phyloP scores from a whole-genome alignment of 2,888 invertebrate species.

The Empis stercorea region DNA sequence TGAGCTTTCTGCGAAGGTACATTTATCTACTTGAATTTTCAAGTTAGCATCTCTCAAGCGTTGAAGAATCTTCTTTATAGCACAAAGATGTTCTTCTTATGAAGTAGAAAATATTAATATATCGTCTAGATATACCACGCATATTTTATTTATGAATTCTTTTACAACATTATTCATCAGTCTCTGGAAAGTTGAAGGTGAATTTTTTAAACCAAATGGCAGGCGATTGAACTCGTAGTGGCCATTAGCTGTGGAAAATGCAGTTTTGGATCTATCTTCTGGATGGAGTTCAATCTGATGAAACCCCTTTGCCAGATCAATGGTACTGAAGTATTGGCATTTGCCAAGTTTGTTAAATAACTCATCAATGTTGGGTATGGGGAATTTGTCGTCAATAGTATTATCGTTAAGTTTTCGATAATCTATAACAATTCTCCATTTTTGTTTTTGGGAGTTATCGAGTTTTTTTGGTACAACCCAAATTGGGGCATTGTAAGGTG shows the following conservation, averaged over 20 bases:
- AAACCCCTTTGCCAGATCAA: no score
- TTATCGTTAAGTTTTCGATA: conserved; percentile 3
- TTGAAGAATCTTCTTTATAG: conserved; percentile 3
- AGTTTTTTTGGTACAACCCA: conserved; percentile 11
- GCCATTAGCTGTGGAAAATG: no score
- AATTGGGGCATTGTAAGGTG: conserved; percentile 7
- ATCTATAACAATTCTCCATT: conserved; percentile 12
- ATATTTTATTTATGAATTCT: conserved; percentile 5
- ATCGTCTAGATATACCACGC: conserved; percentile 7
- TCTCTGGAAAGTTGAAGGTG: no score
- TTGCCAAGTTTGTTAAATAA: no score
- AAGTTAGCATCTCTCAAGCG: conserved; percentile 2
- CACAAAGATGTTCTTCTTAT: conserved; percentile 3
- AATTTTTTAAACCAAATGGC: no score
- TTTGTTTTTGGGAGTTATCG: conserved; percentile 7
- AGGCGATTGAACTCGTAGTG: no score
- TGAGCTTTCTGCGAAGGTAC: neutral
- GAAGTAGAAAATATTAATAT: conserved; percentile 5
- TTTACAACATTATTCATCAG: no score
- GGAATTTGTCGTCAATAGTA: no score
- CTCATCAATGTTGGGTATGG: no score
- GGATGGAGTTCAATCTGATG: no score
- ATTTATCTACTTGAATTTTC: conserved; percentile 8
- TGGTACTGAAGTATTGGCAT: no score
- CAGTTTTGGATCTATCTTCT: no score